Percentiles rank a stretch among this genome's conserved stretches.
Conservation (phyloP, 2,888 invertebrate species). For the Acanthosepion pharaonis region DNA sequence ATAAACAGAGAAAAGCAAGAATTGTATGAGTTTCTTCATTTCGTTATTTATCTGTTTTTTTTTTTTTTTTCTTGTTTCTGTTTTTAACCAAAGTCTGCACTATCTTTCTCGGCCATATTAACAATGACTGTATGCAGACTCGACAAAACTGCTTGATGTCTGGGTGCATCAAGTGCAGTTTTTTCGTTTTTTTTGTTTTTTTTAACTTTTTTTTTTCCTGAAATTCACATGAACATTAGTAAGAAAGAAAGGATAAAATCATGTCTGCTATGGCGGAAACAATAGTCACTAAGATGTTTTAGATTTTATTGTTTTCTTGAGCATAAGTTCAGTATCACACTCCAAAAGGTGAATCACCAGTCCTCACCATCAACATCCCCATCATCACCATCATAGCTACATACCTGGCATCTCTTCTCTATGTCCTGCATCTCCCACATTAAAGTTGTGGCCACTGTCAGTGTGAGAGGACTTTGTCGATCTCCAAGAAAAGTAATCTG, state of each 20-base stretch:
- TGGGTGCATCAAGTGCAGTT: conserved; percentile 9
- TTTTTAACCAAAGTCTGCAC: background rate
- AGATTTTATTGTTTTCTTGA: conserved; percentile 15
- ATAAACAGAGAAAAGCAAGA: background rate
- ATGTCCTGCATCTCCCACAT: conserved; percentile 11
- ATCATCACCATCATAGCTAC: conserved; percentile 11
- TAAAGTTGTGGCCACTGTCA: conserved; percentile 17
- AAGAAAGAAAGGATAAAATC: background rate
- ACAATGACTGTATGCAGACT: background rate
- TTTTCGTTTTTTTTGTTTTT: background rate
- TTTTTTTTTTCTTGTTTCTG: background rate
- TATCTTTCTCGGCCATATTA: background rate
- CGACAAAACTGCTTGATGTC: background rate
- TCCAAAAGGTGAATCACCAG: background rate
- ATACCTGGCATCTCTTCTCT: conserved; percentile 33
- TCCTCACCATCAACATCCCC: background rate
- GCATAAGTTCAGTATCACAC: background rate
- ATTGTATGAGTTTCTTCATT: background rate
- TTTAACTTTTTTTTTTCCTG: background rate
- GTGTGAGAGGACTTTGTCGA: background rate
- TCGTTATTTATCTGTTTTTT: background rate
- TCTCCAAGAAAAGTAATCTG: background rate
- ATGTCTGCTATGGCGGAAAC: background rate
- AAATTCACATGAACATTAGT: background rate
- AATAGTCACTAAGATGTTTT: background rate